Evolutionary conservation across 2,113 vertebrate species (phyloP).

Genomic region (Onychostruthus taczanowskii): DNA sequence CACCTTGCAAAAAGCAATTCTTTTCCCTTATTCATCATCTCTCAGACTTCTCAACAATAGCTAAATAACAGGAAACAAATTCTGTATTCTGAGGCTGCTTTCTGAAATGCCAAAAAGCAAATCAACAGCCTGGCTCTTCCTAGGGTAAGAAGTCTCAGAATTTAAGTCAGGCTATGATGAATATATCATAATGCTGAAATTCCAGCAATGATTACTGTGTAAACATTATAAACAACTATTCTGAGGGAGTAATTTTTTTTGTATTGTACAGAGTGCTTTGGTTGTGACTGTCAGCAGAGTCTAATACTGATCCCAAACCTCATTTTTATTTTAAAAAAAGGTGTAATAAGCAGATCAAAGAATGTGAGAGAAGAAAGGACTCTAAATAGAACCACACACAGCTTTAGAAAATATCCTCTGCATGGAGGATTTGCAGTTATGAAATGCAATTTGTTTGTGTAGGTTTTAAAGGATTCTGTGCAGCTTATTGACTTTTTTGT

Average conservation of each 20-base stretch:
- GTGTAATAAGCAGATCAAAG: slow-evolving; percentile 35
- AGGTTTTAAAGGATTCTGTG: not conserved
- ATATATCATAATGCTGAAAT: slow-evolving; percentile 19
- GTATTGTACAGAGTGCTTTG: not conserved
- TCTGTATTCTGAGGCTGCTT: not conserved
- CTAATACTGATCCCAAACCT: slow-evolving; percentile 1
- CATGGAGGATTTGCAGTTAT: not conserved
- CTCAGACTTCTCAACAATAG: slow-evolving; percentile 9
- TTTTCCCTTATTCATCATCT: slow-evolving; percentile 17
- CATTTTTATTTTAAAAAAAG: slow-evolving; percentile 47
- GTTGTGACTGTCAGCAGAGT: slow-evolving; percentile 38
- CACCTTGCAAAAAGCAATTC: not conserved
- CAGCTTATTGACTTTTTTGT: not conserved
- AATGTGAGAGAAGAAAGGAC: slow-evolving; percentile 22
- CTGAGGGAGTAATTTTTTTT: slow-evolving; percentile 30
- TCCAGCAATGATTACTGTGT: slow-evolving; percentile 16
- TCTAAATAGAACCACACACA: not conserved
- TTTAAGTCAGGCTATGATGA: slow-evolving; percentile 44
- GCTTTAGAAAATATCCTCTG: not conserved
- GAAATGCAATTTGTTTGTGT: not conserved
- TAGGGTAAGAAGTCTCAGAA: slow-evolving; percentile 31
- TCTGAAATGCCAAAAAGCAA: slow-evolving; percentile 37
- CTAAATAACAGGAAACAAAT: slow-evolving; percentile 23
- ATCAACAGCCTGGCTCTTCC: not conserved
- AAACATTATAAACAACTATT: slow-evolving; percentile 17